These are phyloP conservation scores for Polypterus senegalus DNA, from an alignment of 2,113 vertebrate genomes.

Conservation along the genomic window DNA sequence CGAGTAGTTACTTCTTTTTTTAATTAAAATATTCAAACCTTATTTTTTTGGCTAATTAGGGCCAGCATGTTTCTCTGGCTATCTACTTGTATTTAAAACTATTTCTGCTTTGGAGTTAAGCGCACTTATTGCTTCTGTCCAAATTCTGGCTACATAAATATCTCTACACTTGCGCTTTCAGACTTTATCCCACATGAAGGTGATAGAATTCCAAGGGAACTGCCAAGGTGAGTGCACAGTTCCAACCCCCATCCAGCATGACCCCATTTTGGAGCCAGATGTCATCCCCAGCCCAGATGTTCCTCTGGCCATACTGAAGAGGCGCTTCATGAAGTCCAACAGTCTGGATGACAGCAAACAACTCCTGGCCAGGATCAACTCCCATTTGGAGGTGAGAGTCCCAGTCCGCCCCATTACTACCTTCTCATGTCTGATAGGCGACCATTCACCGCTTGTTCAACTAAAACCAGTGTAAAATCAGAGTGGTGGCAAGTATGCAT, in stretches of 20 bases:
- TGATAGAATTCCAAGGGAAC: constrained; percentile 74
- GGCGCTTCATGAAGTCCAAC: constrained; percentile 72
- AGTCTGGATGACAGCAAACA: constrained; percentile 38
- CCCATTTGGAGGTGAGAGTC: constrained; percentile 60
- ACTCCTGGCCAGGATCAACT: constrained; percentile 55
- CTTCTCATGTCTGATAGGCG: too few relatives aligned
- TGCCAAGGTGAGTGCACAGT: constrained; percentile 31
- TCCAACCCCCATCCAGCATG: constrained; percentile 34
- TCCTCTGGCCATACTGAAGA: constrained; percentile 78
- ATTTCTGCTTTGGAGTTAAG: too few relatives aligned
- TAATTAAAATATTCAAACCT: too few relatives aligned
- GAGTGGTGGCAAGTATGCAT: too few relatives aligned
- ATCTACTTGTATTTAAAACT: too few relatives aligned
- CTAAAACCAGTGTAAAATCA: too few relatives aligned
- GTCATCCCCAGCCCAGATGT: constrained; percentile 82
- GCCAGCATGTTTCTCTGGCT: too few relatives aligned
- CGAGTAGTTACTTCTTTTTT: too few relatives aligned
- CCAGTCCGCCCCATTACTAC: not conserved
- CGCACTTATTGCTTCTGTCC: too few relatives aligned
- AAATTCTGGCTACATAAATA: too few relatives aligned
- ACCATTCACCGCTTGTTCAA: too few relatives aligned
- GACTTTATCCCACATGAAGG: constrained; percentile 79
- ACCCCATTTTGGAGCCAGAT: constrained; percentile 45
- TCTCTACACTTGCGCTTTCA: constrained; percentile 23
- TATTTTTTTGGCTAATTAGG: too few relatives aligned